phyloP scores from a whole-genome alignment of 2,797 vertebrate genomes.

The Poecilia wingei region DNA sequence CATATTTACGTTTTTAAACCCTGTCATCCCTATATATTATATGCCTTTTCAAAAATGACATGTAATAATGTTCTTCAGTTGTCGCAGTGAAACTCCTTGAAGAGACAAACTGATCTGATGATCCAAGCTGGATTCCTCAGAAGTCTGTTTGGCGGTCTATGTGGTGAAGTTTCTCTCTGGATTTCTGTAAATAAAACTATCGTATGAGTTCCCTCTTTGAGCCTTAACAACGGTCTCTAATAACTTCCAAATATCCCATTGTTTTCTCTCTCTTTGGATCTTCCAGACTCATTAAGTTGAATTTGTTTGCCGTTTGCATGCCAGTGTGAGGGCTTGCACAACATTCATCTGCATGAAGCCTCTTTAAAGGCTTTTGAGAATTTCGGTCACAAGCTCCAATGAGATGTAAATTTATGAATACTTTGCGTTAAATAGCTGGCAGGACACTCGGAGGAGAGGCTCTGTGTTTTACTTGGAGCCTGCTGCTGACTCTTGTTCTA shows the following conservation, averaged over 20 bases:
- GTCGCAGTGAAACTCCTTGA: background rate
- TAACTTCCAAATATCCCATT: constrained; percentile 52
- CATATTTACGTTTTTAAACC: background rate
- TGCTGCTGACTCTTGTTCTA: constrained; percentile 26
- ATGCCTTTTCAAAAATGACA: constrained; percentile 13
- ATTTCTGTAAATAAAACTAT: constrained; percentile 49
- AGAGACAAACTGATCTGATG: constrained; percentile 1
- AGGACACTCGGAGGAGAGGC: constrained; percentile 33
- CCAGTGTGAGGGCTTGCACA: constrained; percentile 26
- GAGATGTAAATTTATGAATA: constrained; percentile 73
- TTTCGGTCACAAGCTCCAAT: constrained; percentile 51
- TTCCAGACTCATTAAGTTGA: constrained; percentile 33
- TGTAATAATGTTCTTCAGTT: background rate
- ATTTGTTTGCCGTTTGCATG: constrained; percentile 15
- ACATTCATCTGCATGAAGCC: constrained; percentile 33
- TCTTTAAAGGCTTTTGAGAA: constrained; percentile 25
- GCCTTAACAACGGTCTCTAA: constrained; percentile 41
- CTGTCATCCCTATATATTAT: background rate
- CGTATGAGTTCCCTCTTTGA: constrained; percentile 46
- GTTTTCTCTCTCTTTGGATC: constrained; percentile 56
- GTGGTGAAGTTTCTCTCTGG: constrained; percentile 38
- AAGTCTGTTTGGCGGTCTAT: constrained; percentile 32
- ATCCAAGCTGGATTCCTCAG: constrained; percentile 19
- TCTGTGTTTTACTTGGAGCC: constrained; percentile 68
- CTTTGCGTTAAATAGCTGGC: constrained; percentile 56